phyloP scores from a whole-genome alignment of 2,113 vertebrate species.

The Chaetodon auriga region DNA sequence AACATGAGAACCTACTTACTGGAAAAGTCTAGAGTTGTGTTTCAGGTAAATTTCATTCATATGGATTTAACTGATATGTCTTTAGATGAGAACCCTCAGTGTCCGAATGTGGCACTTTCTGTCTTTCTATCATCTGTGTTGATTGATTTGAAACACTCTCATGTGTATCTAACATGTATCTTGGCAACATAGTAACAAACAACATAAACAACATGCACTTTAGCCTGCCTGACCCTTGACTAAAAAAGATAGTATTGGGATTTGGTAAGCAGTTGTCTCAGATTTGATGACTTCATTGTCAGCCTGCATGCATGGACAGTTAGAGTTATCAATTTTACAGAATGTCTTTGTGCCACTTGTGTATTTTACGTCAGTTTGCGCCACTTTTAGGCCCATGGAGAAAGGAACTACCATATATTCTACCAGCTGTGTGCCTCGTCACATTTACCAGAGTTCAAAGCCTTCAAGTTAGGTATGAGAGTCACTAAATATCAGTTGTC shows the following conservation, averaged over 20 bases:
- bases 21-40: conserved; percentile 98
- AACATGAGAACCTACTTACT: conserved; percentile 98
- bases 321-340: not conserved
- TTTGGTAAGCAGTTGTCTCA: not conserved
- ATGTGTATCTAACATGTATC: conserved; percentile 16
- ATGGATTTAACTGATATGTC: conserved; percentile 15
- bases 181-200: not conserved
- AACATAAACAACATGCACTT: not conserved
- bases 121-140: not conserved
- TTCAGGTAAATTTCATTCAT: conserved; percentile 89
- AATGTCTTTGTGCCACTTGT: not conserved
- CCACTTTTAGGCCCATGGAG: conserved; percentile 89
- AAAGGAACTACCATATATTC: conserved; percentile 99
- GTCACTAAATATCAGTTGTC: not conserved
- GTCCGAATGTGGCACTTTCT: not conserved
- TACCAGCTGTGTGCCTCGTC: conserved; percentile 97
- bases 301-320: not conserved
- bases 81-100: not conserved
- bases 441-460: conserved; percentile 92
- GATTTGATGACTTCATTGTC: not conserved
- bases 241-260: not conserved
- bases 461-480: conserved; percentile 90
- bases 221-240: not conserved
- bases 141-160: conserved; percentile 35
- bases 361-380: conserved; percentile 14